A percentile compares a stretch with the other conserved stretches of the same genome.
Evolutionary conservation across 2,797 vertebrate species (phyloP).

Genomic region (Danio aesculapii): DNA sequence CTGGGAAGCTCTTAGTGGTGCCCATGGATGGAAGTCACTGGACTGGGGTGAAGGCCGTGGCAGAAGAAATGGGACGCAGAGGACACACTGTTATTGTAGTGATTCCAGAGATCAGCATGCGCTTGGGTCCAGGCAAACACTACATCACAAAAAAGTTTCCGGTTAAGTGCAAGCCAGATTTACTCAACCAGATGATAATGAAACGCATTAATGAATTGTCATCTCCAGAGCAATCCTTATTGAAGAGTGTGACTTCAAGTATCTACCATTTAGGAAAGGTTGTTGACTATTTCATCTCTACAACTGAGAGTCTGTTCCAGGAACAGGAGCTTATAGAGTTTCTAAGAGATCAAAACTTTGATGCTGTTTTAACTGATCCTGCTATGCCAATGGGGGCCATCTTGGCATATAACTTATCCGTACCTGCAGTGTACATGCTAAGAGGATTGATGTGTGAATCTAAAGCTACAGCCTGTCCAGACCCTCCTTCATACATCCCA

Average conservation of each 20-base stretch:
- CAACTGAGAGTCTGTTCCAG: conserved; percentile 71
- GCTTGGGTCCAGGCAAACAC: conserved; percentile 74
- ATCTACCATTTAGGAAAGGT: conserved; percentile 36
- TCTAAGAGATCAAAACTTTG: conserved; percentile 68
- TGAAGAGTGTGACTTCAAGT: conserved; percentile 10
- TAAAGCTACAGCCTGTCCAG: conserved; percentile 69
- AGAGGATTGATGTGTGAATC: conserved; percentile 74
- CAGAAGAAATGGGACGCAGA: conserved; percentile 76
- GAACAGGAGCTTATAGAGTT: conserved; percentile 68
- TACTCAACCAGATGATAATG: conserved; percentile 46
- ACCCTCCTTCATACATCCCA: conserved; percentile 81
- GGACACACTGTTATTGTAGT: conserved; percentile 83
- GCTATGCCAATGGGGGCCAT: conserved; percentile 73
- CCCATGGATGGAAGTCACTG: conserved; percentile 88
- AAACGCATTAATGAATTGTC: fast-evolving
- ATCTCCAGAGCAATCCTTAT: conserved; percentile 46
- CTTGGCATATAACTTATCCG: conserved; percentile 71
- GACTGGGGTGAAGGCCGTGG: conserved; percentile 78
- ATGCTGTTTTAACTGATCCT: conserved; percentile 74
- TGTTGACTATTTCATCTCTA: conserved; percentile 51
- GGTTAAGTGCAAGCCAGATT: conserved; percentile 33
- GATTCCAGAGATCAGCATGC: conserved; percentile 72
- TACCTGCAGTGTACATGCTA: conserved; percentile 71
- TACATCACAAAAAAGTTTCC: conserved; percentile 76
- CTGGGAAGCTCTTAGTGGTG: conserved; percentile 82